Evolutionary conservation across 2,113 vertebrate genomes (phyloP).

Genomic region (Ageneiosus marmoratus): DNA sequence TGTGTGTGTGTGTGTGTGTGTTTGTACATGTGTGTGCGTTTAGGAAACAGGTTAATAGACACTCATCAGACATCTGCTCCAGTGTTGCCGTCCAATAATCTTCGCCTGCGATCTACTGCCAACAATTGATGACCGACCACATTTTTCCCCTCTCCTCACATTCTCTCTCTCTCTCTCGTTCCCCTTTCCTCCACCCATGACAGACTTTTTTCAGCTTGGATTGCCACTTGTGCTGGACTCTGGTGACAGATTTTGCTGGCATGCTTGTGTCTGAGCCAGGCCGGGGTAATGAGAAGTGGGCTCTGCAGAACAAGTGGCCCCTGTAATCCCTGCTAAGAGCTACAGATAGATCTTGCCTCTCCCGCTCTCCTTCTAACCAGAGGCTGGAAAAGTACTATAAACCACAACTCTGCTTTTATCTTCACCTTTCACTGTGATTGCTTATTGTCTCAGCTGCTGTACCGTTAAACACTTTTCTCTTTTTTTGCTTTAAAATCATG

Average conservation of each 20-base stretch:
- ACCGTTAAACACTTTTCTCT: constrained; percentile 3
- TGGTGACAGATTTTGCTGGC: constrained; percentile 68
- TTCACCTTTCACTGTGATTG: constrained; percentile 34
- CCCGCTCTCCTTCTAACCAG: constrained; percentile 49
- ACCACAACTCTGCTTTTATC: constrained; percentile 20
- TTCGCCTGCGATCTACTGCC: constrained; percentile 76
- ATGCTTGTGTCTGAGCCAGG: constrained; percentile 59
- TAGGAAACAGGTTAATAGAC: constrained; percentile 82
- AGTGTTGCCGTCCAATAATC: constrained; percentile 79
- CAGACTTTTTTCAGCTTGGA: constrained; percentile 71
- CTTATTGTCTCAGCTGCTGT: neutral
- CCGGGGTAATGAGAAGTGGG: constrained; percentile 63
- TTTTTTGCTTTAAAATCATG: neutral
- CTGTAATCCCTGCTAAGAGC: constrained; percentile 63
- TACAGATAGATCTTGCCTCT: constrained; percentile 57
- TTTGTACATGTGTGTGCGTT: constrained; percentile 9
- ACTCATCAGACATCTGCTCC: constrained; percentile 82
- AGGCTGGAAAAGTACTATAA: constrained; percentile 25
- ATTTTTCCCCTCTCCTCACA: constrained; percentile 59
- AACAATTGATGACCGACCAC: constrained; percentile 80
- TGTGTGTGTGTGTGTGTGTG: constrained; percentile 21
- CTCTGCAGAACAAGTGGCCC: constrained; percentile 64
- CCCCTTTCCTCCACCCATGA: constrained; percentile 51
- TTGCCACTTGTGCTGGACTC: constrained; percentile 64
- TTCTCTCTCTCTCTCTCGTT: constrained; percentile 52